Base-by-base conservation (phyloP, 2,797 vertebrate species). In the Acrocephalus scirpaceus region DNA sequence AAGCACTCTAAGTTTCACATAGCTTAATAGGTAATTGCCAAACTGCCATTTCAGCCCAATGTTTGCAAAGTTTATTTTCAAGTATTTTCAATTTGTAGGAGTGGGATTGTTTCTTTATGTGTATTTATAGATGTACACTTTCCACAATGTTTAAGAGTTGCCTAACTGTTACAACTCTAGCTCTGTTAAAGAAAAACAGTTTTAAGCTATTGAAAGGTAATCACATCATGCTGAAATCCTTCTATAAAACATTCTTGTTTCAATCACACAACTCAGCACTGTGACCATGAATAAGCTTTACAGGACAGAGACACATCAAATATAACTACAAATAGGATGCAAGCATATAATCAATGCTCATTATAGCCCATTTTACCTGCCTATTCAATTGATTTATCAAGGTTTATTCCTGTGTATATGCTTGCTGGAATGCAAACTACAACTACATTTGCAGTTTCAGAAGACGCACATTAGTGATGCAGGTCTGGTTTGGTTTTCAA, bases 271-370 rank as follows among this genome's bases (percentile, higher is more conserved):
- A 48, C 21, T 85, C 5, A 4, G 23, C 40, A 66, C 27, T 57
- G 34, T 17, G 53, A 26, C 42, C 45, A 54, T 71, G 87, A 92
- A 88, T 67, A 78, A 90, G 53, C 15, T 88, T 93, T 82, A 86
- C 12, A 67, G 67, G 56, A 90, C 61, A 86, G n/a, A 90, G 45
- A 76, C 26, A 61, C 48, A 67, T 76, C 66, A 84, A 92, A 57
- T 82, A 86, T 30, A 53, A 54, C 74, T 72, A 94, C 22, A 80
- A 93, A 80, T 51, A 80, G 80, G 94, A 86, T 61, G 67, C 32
- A 86, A 93, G 74, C 45, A 56, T 26, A 62, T 69, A 94, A 91
- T 90, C 82, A 96, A 70, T 80, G 78, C 53, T 85, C 48, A 88
- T 72, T 90, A 51, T 36, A 47, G 71, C 20, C 71, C 57, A 50